Evolutionary conservation across 2,113 vertebrate species (phyloP).

Genomic region (Sisor rabdophorus): DNA sequence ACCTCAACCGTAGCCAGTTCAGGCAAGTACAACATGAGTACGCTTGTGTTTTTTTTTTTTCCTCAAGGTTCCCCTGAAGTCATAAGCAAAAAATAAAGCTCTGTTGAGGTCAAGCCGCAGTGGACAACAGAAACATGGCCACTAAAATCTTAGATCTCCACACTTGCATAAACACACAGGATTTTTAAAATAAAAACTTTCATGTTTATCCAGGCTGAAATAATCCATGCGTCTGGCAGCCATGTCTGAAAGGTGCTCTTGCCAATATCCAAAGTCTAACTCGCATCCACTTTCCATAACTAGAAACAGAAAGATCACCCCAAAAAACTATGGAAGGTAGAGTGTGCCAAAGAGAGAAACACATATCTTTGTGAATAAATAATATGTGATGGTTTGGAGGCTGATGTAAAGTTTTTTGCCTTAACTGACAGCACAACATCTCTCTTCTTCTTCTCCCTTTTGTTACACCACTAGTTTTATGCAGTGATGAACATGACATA

Average conservation of each 20-base stretch:
- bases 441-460: neutral
- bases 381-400: slow-evolving; percentile 49
- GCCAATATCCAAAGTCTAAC: slow-evolving; percentile 57
- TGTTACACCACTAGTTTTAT: slow-evolving; percentile 1
- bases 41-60: neutral
- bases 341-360: slow-evolving; percentile 47
- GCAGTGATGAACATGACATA: slow-evolving; percentile 18
- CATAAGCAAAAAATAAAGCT: slow-evolving; percentile 18
- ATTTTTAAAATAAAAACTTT: slow-evolving; percentile 50
- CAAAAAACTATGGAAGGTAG: slow-evolving; percentile 43
- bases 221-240: slow-evolving; percentile 61
- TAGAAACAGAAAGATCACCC: slow-evolving; percentile 58
- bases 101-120: slow-evolving; percentile 6
- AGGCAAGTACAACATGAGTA: neutral
- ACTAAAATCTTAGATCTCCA: slow-evolving; percentile 32
- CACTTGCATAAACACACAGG: slow-evolving; percentile 57
- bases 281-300: slow-evolving; percentile 61
- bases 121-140: neutral
- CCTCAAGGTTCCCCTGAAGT: slow-evolving; percentile 6
- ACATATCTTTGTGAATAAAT: slow-evolving; percentile 54
- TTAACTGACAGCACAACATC: slow-evolving; percentile 7
- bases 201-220: slow-evolving; percentile 62
- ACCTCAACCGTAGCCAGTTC: slow-evolving; percentile 15
- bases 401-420: neutral
- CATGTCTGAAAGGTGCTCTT: slow-evolving; percentile 48